These are phyloP conservation scores for Smithornis capensis DNA, from an alignment of 2,113 vertebrate species.

Conservation along the genomic window DNA sequence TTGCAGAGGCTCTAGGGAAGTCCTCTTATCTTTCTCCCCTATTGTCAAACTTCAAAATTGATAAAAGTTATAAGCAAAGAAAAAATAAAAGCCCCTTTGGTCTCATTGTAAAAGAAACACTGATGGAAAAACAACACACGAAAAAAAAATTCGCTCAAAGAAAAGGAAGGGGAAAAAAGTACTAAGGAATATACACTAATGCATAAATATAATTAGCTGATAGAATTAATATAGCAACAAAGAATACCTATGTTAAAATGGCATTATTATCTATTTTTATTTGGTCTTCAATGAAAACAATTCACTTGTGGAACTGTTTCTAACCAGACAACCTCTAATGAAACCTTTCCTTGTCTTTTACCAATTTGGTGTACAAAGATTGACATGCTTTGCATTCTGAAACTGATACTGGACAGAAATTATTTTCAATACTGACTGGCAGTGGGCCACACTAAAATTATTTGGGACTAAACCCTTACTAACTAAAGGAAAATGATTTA, in stretches of 20 bases:
- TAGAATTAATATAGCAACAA: not conserved
- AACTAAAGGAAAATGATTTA: not conserved
- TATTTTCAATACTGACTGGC: not conserved
- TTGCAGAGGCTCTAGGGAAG: slow-evolving; percentile 28
- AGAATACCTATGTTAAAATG: not conserved
- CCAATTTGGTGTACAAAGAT: not conserved
- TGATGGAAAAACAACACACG: slow-evolving; percentile 2
- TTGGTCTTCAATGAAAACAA: slow-evolving; percentile 14
- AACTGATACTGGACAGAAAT: not conserved
- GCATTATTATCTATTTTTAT: slow-evolving; percentile 1
- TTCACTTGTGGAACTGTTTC: slow-evolving; percentile 32
- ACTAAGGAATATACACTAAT: not conserved
- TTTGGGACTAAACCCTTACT: not conserved
- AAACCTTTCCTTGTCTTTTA: not conserved
- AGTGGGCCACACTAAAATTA: not conserved
- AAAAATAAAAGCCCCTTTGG: slow-evolving; percentile 12
- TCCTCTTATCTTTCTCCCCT: slow-evolving; percentile 52
- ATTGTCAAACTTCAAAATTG: slow-evolving; percentile 69
- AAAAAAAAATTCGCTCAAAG: not conserved
- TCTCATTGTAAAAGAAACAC: slow-evolving; percentile 15
- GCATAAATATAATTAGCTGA: slow-evolving; percentile 34
- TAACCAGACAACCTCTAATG: not conserved
- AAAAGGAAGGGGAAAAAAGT: not conserved
- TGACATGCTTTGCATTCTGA: not conserved
- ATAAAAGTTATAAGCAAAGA: slow-evolving; percentile 65